phyloP scores from a whole-genome alignment of 1,140 invertebrate species.

The Kradibia gibbosae region DNA sequence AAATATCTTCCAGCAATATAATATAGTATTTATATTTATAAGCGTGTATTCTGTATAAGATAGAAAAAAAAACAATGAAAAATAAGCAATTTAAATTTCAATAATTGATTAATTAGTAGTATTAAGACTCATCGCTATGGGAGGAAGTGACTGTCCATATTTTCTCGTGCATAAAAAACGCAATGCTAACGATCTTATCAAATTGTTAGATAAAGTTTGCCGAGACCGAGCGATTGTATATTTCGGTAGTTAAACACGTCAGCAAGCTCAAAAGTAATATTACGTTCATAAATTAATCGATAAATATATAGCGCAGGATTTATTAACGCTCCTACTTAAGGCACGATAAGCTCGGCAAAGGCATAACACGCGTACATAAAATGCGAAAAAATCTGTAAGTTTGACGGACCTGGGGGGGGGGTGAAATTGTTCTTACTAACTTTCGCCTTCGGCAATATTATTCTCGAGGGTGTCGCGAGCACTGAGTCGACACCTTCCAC shows the following conservation, averaged over 20 bases:
- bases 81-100: too few relatives aligned
- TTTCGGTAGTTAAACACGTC: background rate
- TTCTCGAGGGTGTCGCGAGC: background rate
- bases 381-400: background rate
- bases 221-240: background rate
- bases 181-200: too few relatives aligned
- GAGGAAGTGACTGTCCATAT: too few relatives aligned
- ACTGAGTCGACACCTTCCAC: background rate
- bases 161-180: background rate
- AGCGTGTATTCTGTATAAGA: too few relatives aligned
- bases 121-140: too few relatives aligned
- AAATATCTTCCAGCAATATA: too few relatives aligned
- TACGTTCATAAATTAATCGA: background rate
- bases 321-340: background rate
- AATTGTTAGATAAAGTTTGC: background rate
- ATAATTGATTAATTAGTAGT: too few relatives aligned
- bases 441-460: background rate
- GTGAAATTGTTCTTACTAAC: background rate
- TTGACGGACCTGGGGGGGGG: background rate
- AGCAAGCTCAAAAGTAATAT: background rate
- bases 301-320: background rate
- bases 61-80: too few relatives aligned
- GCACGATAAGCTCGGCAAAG: too few relatives aligned
- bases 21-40: too few relatives aligned
- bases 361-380: background rate